These are phyloP conservation scores for Cyrtonyx montezumae DNA, from an alignment of 2,113 vertebrate species.

Conservation along the genomic window DNA sequence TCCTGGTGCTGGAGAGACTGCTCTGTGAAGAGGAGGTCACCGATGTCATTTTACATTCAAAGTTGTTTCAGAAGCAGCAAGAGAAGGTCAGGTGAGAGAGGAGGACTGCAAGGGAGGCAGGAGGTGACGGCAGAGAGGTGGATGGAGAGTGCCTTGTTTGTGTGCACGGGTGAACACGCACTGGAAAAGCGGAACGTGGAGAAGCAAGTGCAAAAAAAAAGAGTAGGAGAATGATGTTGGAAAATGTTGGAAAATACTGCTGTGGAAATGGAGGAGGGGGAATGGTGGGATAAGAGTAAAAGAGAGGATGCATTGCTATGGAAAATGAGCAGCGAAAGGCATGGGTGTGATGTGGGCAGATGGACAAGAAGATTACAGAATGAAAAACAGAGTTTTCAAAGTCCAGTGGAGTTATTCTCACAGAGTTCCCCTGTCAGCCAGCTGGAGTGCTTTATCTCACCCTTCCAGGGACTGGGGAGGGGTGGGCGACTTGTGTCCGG, in stretches of 20 bases:
- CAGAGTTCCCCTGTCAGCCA: background rate
- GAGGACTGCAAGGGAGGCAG: too few species aligned
- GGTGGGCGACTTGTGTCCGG: fast-evolving
- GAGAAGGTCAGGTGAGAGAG: background rate
- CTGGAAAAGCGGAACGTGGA: background rate
- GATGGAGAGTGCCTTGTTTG: background rate
- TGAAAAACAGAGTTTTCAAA: background rate
- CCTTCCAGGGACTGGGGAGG: background rate
- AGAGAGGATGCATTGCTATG: fast-evolving
- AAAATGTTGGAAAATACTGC: background rate
- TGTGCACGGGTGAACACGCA: fast-evolving
- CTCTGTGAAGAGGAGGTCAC: fast-evolving
- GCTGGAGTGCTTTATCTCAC: background rate
- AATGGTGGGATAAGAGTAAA: background rate
- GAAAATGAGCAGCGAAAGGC: background rate
- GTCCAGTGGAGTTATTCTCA: background rate
- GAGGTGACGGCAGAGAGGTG: background rate
- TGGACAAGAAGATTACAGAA: background rate
- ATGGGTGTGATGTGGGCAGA: background rate
- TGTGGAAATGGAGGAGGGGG: background rate
- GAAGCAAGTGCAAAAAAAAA: background rate
- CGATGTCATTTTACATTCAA: background rate
- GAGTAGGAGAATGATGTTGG: background rate
- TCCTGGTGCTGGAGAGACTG: background rate
- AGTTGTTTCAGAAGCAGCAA: background rate